A percentile compares a stretch with the other conserved stretches of the same genome.
Evolutionary conservation across 2,888 invertebrate species (phyloP).

Genomic region (Dioctria rufipes): DNA sequence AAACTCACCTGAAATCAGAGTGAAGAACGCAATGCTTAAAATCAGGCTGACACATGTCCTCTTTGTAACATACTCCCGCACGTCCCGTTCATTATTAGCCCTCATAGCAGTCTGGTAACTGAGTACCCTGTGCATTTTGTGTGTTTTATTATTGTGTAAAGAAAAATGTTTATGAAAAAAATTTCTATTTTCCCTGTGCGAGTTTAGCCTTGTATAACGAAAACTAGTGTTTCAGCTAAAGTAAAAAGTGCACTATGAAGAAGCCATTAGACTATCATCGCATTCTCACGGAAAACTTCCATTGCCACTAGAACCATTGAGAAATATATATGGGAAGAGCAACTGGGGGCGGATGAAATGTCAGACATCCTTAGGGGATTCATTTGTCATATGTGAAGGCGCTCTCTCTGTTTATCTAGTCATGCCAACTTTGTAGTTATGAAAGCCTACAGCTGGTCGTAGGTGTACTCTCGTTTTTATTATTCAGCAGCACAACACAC

Average conservation of each 20-base stretch:
- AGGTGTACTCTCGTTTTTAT: conserved; percentile 4
- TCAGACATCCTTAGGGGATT: conserved; percentile 22
- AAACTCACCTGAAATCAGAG: conserved; percentile 68
- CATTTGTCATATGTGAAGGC: conserved; percentile 43
- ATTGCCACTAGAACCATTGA: conserved; percentile 20
- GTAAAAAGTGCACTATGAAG: conserved; percentile 17
- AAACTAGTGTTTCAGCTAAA: conserved; percentile 21
- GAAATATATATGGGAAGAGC: not conserved
- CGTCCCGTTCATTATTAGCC: conserved; percentile 68
- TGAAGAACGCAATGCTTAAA: conserved; percentile 69
- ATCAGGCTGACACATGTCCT: conserved; percentile 69
- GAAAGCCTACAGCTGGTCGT: not conserved
- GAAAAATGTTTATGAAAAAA: conserved; percentile 2
- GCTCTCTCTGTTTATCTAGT: conserved; percentile 24
- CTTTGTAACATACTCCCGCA: conserved; percentile 69
- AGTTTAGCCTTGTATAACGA: not conserved
- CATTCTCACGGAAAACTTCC: conserved; percentile 35
- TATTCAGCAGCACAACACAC: not conserved
- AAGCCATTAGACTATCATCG: conserved; percentile 23
- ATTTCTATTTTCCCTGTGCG: not conserved
- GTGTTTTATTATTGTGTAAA: not conserved
- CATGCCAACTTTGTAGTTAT: conserved; percentile 1
- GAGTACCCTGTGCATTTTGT: conserved; percentile 69
- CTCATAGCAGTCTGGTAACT: conserved; percentile 71
- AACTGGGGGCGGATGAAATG: not conserved